These are phyloP conservation scores for Otus sunia DNA, from an alignment of 2,113 vertebrate genomes.

Conservation along the genomic window DNA sequence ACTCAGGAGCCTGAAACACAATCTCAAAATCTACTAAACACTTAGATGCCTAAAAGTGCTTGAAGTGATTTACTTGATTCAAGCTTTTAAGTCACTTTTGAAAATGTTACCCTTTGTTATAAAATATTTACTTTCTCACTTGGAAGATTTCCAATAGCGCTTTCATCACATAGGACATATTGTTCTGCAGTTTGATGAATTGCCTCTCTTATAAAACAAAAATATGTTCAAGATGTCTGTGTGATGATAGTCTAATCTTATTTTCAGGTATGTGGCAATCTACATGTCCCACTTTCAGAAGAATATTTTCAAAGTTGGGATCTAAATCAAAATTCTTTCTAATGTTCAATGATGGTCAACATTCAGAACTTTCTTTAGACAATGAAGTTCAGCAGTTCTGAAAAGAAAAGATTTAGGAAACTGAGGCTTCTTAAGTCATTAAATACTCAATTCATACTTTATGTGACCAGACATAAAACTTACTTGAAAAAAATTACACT, in stretches of 20 bases:
- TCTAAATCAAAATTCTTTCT: neutral
- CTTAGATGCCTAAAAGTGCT: neutral
- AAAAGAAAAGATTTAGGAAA: neutral
- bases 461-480: neutral
- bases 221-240: constrained; percentile 45
- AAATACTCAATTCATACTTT: neutral
- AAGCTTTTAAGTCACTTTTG: neutral
- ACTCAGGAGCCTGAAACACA: neutral
- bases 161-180: neutral
- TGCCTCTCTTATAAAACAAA: constrained; percentile 3
- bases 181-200: constrained; percentile 30
- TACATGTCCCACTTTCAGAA: neutral
- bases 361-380: neutral
- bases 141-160: constrained; percentile 4
- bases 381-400: neutral
- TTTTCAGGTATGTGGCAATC: neutral
- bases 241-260: neutral
- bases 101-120: neutral
- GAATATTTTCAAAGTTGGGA: neutral
- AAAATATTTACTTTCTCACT: constrained; percentile 2
- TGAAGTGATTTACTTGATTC: neutral
- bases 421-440: neutral
- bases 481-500: neutral
- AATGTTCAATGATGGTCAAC: neutral
- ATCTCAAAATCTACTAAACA: neutral